Conservation (phyloP, 2,113 vertebrate genomes). For the Sinocyclocheilus maitianheensis region DNA sequence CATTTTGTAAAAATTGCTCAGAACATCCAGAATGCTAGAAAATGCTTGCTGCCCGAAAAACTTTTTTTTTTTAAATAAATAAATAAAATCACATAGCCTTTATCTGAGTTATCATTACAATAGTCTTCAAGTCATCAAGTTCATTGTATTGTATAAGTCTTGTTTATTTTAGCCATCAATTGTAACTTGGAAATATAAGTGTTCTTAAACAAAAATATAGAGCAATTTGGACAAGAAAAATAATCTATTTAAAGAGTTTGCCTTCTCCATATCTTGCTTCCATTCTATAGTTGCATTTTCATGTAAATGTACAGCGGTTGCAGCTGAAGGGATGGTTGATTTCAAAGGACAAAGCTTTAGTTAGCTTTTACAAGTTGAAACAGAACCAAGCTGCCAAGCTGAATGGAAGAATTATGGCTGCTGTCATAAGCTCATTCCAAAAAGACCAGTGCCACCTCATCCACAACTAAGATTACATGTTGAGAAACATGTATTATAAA, state of each 20-base stretch:
- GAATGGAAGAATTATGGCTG: conserved; percentile 9
- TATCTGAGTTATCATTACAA: not conserved
- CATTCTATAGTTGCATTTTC: conserved; percentile 13
- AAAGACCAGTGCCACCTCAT: conserved; percentile 29
- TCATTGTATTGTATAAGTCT: not conserved
- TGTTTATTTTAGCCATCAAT: not conserved
- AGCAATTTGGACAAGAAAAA: not conserved
- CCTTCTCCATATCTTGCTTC: not conserved
- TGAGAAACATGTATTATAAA: not conserved
- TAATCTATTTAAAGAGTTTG: not conserved
- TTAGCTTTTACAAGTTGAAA: conserved; percentile 24
- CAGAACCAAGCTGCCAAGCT: conserved; percentile 18
- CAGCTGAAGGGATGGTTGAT: conserved; percentile 11
- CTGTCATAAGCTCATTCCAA: conserved; percentile 27
- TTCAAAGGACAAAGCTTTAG: conserved; percentile 32
- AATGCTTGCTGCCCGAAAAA: not conserved
- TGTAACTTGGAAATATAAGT: not conserved
- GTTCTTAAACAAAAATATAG: not conserved
- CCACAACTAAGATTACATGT: conserved; percentile 12
- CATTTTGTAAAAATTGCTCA: not conserved
- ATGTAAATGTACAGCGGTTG: conserved; percentile 36
- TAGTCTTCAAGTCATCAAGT: not conserved
- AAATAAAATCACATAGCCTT: not conserved
- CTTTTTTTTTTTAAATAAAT: not conserved
- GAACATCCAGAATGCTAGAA: not conserved